phyloP scores from a whole-genome alignment of 2,797 vertebrate species.

The Girardinus metallicus region DNA sequence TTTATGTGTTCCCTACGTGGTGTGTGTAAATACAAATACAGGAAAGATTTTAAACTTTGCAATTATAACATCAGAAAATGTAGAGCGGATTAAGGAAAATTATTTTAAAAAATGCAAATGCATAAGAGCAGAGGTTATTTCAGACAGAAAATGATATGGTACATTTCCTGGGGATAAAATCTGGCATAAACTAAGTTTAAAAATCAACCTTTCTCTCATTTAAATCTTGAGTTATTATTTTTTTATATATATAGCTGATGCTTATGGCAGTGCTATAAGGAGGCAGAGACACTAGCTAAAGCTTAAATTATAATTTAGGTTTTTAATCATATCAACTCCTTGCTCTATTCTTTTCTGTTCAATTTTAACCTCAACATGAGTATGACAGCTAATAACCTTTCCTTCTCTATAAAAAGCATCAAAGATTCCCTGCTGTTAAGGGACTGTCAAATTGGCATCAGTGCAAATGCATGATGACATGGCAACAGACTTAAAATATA shows the following conservation, averaged over 20 bases:
- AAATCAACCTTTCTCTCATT: too few relatives aligned
- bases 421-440: conserved; percentile 28
- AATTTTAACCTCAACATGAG: conserved; percentile 16
- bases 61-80: not conserved
- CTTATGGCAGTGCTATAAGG: too few relatives aligned
- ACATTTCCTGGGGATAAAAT: too few relatives aligned
- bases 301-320: too few relatives aligned
- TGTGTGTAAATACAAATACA: too few relatives aligned
- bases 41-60: not conserved
- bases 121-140: not conserved
- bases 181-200: too few relatives aligned
- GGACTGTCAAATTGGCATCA: not conserved
- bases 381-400: conserved; percentile 14
- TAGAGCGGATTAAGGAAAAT: not conserved
- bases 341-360: not conserved
- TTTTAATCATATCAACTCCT: conserved; percentile 2
- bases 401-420: conserved; percentile 18
- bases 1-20: too few relatives aligned
- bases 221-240: too few relatives aligned
- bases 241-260: too few relatives aligned
- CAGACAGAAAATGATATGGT: too few relatives aligned
- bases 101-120: not conserved
- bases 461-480: conserved; percentile 9
- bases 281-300: too few relatives aligned
- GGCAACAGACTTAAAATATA: conserved; percentile 7